Evolutionary conservation across 2,113 vertebrate species (phyloP).

Genomic region (Clarias magur): DNA sequence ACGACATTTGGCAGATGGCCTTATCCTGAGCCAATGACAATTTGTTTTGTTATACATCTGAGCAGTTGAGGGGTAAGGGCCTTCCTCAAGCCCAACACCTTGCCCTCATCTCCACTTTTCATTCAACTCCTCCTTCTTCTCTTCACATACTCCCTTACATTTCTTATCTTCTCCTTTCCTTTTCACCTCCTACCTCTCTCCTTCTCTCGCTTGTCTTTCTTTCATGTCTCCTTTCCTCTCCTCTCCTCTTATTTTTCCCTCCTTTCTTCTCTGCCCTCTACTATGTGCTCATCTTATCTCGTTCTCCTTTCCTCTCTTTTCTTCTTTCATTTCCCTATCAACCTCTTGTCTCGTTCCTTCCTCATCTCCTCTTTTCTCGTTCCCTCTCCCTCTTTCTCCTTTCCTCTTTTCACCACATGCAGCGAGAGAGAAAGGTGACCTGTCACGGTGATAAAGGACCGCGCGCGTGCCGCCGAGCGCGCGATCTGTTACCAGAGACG

Average conservation of each 20-base stretch:
- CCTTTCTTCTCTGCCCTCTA: no score
- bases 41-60: no score
- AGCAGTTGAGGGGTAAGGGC: no score
- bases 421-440: conserved; percentile 45
- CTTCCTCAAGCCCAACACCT: background rate
- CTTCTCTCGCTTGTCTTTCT: background rate
- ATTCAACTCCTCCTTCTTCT: background rate
- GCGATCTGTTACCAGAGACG: conserved; percentile 48
- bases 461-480: conserved; percentile 24
- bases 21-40: no score
- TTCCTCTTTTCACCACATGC: conserved; percentile 22
- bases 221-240: background rate
- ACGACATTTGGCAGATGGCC: no score
- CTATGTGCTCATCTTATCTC: background rate
- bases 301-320: background rate
- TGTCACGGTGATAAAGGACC: conserved; percentile 55
- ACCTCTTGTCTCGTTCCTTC: background rate
- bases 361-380: background rate
- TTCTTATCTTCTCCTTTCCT: no score
- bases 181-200: background rate
- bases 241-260: no score
- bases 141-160: background rate
- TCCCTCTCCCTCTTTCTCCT: background rate
- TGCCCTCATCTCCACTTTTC: background rate
- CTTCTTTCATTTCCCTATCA: background rate